Evolutionary conservation across 1,140 invertebrate species (phyloP).

Genomic region (Neodiprion virginianus): DNA sequence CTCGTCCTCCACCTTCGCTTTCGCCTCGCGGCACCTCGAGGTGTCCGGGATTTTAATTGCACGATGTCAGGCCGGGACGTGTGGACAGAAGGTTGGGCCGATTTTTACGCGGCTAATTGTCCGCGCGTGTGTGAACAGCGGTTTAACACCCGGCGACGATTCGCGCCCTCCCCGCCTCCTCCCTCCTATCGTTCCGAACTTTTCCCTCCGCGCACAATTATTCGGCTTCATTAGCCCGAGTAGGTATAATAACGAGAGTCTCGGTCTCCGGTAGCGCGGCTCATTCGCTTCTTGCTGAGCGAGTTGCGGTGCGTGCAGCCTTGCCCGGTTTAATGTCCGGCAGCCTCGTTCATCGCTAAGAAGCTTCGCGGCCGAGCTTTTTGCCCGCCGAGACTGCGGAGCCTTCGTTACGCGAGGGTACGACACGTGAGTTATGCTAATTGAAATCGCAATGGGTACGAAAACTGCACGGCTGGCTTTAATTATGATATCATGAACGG

Average conservation of each 20-base stretch:
- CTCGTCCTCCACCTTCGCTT: not conserved
- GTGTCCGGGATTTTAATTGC: no score
- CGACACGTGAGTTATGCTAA: conserved; percentile 53
- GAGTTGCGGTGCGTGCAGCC: not conserved
- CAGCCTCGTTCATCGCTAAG: conserved; percentile 33
- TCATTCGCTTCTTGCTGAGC: no score
- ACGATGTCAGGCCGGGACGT: no score
- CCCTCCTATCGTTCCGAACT: not conserved
- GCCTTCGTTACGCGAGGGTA: conserved; percentile 38
- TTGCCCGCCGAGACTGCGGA: conserved; percentile 23
- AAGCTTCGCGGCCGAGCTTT: conserved; percentile 31
- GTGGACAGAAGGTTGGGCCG: not conserved
- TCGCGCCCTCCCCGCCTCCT: not conserved
- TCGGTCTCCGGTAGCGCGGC: no score
- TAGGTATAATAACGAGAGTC: no score
- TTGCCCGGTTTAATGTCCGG: conserved; percentile 31
- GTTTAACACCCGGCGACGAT: not conserved
- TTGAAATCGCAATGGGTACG: conserved; percentile 40
- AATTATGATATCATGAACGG: conserved; percentile 44
- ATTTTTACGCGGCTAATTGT: conserved; percentile 33
- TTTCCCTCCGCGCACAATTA: not conserved
- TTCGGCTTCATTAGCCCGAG: no score
- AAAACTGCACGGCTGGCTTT: conserved; percentile 46
- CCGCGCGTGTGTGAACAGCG: conserved; percentile 25
- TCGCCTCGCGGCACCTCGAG: no score